Percentiles rank a stretch among this genome's conserved stretches.
phyloP scores from a whole-genome alignment of 2,888 invertebrate species.

The Thysanoteuthis rhombus region DNA sequence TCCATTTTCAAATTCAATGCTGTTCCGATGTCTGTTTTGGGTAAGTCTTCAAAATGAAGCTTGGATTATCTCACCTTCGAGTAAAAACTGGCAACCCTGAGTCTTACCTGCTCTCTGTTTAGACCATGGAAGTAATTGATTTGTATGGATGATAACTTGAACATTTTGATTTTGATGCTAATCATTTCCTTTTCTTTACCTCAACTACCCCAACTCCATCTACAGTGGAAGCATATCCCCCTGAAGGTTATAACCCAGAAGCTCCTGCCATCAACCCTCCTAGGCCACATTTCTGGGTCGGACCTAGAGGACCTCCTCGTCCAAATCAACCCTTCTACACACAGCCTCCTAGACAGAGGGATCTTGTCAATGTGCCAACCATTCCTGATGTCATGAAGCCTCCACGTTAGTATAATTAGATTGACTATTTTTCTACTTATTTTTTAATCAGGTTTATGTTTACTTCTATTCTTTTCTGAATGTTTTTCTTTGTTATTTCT shows the following conservation, averaged over 20 bases:
- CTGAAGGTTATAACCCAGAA: slow-evolving; percentile 78
- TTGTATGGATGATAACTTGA: background rate
- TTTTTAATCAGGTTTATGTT: background rate
- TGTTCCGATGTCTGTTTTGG: too few relatives aligned
- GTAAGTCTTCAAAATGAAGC: too few relatives aligned
- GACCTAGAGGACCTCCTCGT: slow-evolving; percentile 43
- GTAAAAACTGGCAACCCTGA: too few relatives aligned
- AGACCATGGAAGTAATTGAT: background rate
- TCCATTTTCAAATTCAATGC: too few relatives aligned
- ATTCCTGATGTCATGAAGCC: slow-evolving; percentile 37
- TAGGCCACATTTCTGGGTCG: slow-evolving; percentile 46
- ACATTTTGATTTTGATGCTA: background rate
- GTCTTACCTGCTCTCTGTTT: background rate
- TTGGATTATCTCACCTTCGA: too few relatives aligned
- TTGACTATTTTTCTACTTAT: background rate
- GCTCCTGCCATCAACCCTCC: slow-evolving; percentile 76
- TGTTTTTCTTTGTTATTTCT: background rate
- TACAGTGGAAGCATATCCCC: slow-evolving; percentile 28
- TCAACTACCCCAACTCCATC: background rate
- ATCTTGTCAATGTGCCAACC: slow-evolving; percentile 44
- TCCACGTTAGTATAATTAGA: slow-evolving; percentile 32
- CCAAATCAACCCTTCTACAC: slow-evolving; percentile 31
- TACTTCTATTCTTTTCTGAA: background rate
- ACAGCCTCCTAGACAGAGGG: slow-evolving; percentile 39
- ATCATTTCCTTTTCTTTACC: background rate